A percentile compares a stretch with the other conserved stretches of the same genome.
Evolutionary conservation across 2,113 vertebrate species (phyloP).

Genomic region (Melanocharis versteri): DNA sequence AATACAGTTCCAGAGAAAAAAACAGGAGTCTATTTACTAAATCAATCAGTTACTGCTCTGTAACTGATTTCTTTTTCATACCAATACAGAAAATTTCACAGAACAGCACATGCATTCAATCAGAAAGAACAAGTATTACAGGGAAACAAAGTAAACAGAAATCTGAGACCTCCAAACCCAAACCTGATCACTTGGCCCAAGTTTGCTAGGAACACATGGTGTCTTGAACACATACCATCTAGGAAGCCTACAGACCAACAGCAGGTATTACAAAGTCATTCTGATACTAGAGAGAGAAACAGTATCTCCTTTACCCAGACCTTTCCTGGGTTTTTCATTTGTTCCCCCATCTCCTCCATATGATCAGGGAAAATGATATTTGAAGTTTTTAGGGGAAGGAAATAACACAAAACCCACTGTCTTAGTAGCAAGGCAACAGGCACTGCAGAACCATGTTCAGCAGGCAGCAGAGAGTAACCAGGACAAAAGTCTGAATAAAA

Average conservation of each 20-base stretch:
- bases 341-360: background rate
- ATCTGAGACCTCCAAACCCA: background rate
- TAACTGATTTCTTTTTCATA: background rate
- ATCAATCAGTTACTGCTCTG: background rate
- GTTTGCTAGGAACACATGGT: background rate
- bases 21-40: background rate
- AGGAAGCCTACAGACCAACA: background rate
- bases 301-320: background rate
- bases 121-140: background rate
- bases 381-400: background rate
- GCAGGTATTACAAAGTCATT: background rate
- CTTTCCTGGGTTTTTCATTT: background rate
- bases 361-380: background rate
- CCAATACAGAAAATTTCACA: background rate
- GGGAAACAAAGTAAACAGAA: background rate
- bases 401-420: background rate
- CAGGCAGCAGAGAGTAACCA: background rate
- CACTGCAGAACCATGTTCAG: background rate
- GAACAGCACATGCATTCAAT: background rate
- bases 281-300: background rate
- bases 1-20: background rate
- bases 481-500: background rate
- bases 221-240: background rate
- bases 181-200: background rate
- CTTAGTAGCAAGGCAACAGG: background rate